Percentiles rank a stretch among this genome's conserved stretches.
Evolutionary conservation across 2,113 vertebrate species (phyloP).

Genomic region (Pagrus major): DNA sequence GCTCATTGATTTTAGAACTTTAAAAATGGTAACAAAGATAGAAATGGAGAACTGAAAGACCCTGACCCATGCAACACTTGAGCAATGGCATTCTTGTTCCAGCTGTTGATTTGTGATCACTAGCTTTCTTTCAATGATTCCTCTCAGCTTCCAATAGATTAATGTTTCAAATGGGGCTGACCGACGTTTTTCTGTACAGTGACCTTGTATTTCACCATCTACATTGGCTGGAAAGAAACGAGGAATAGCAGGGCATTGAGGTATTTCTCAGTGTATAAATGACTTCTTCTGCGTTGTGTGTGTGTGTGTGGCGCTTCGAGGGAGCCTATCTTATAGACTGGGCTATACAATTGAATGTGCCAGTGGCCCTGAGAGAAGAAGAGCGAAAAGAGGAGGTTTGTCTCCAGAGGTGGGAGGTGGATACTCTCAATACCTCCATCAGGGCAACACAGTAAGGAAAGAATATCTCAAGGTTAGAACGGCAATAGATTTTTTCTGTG

Average conservation of each 20-base stretch:
- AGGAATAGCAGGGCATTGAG: constrained; percentile 32
- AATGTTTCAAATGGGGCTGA: constrained; percentile 38
- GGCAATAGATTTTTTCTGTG: constrained; percentile 66
- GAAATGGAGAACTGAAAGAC: constrained; percentile 4
- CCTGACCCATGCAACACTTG: constrained; percentile 21
- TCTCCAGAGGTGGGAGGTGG: constrained; percentile 75
- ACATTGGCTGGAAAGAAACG: constrained; percentile 32
- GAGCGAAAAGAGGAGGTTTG: constrained; percentile 66
- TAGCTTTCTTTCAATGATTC: constrained; percentile 29
- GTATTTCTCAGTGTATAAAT: constrained; percentile 63
- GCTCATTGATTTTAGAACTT: neutral
- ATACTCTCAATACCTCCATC: constrained; percentile 73
- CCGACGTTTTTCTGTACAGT: constrained; percentile 31
- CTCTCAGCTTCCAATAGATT: constrained; percentile 10
- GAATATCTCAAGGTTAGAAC: constrained; percentile 77
- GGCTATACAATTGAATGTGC: constrained; percentile 66
- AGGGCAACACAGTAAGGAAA: constrained; percentile 67
- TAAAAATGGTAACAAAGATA: constrained; percentile 1
- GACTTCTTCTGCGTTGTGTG: constrained; percentile 60
- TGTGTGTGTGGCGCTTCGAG: constrained; percentile 48
- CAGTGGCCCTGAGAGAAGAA: constrained; percentile 73
- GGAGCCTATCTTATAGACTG: constrained; percentile 51
- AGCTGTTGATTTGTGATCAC: constrained; percentile 21
- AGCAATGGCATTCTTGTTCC: constrained; percentile 13
- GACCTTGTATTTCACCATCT: constrained; percentile 51